Conservation (phyloP, 2,113 vertebrate species). For the Lepus americanus region DNA sequence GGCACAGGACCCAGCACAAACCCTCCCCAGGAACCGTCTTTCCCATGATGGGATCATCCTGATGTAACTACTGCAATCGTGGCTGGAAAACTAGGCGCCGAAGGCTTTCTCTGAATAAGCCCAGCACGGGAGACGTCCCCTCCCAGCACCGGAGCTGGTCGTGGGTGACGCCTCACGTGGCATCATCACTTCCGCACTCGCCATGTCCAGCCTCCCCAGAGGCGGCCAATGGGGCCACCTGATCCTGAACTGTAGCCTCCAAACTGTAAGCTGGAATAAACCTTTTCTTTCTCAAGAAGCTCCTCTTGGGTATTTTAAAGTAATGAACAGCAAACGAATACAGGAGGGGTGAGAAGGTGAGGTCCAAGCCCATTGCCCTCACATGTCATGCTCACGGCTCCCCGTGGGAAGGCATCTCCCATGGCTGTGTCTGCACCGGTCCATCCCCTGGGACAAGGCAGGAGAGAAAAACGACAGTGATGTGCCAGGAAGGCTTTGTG, state of each 20-base stretch:
- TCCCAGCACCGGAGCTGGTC: too few relatives aligned
- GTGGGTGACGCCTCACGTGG: too few relatives aligned
- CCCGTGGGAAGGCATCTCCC: not conserved
- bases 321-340: too few relatives aligned
- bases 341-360: not conserved
- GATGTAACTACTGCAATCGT: not conserved
- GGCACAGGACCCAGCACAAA: not conserved
- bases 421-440: not conserved
- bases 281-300: too few relatives aligned
- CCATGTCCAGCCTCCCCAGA: too few relatives aligned
- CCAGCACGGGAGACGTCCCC: not conserved
- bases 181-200: too few relatives aligned
- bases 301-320: too few relatives aligned
- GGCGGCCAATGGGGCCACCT: too few relatives aligned
- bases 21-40: not conserved
- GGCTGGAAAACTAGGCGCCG: not conserved
- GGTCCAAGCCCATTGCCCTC: not conserved
- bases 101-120: not conserved
- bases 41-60: not conserved
- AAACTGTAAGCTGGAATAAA: too few relatives aligned
- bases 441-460: not conserved
- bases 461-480: not conserved
- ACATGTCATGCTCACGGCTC: not conserved
- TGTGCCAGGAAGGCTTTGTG: not conserved
- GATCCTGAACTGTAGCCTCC: too few relatives aligned